phyloP scores from a whole-genome alignment of 2,113 vertebrate species.

The Vidua macroura region DNA sequence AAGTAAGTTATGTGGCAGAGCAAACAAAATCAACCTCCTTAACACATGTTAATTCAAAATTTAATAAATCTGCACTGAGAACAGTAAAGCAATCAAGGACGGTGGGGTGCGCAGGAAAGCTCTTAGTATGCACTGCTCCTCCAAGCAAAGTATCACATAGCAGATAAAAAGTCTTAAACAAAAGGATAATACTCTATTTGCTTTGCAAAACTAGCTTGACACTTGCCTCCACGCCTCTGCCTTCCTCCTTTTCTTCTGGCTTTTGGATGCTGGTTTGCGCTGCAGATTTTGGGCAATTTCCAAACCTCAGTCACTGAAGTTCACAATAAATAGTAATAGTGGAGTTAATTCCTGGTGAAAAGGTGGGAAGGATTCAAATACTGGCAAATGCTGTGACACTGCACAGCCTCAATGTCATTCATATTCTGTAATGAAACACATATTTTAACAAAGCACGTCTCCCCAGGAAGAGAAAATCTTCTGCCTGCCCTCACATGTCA shows the following conservation, averaged over 20 bases:
- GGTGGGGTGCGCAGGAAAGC: neutral
- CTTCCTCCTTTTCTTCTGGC: conserved; percentile 36
- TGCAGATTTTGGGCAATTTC: conserved; percentile 35
- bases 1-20: conserved; percentile 81
- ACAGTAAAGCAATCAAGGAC: conserved; percentile 61
- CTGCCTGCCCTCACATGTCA: neutral
- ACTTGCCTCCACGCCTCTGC: conserved; percentile 35
- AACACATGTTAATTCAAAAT: conserved; percentile 83
- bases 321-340: neutral
- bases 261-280: neutral
- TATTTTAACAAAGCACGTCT: neutral
- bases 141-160: conserved; percentile 52
- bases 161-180: conserved; percentile 56
- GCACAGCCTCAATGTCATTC: neutral
- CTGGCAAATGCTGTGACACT: neutral
- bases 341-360: conserved; percentile 9
- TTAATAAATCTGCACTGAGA: conserved; percentile 74
- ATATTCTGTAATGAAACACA: neutral
- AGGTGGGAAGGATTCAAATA: neutral
- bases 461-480: neutral
- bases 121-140: neutral
- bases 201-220: conserved; percentile 57
- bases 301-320: conserved; percentile 6
- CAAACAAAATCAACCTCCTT: conserved; percentile 82
- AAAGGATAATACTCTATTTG: conserved; percentile 59